These are phyloP conservation scores for Cerastis rubricosa DNA, from an alignment of 2,888 invertebrate species.

Conservation along the genomic window DNA sequence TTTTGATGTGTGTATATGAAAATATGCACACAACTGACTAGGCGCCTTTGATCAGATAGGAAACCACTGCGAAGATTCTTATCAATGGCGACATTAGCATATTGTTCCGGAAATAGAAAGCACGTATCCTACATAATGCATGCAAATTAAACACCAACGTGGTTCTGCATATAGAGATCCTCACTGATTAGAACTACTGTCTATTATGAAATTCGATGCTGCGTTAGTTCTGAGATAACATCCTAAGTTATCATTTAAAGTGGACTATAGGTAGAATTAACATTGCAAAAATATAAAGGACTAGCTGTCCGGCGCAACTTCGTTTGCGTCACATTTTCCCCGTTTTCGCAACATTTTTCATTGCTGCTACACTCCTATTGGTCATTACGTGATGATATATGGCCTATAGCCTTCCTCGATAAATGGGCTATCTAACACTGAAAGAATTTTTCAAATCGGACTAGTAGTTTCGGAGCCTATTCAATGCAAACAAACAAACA, in stretches of 20 bases:
- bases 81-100: constrained; percentile 41
- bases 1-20: too few relatives aligned
- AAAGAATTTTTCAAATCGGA: too few relatives aligned
- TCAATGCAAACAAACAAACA: too few relatives aligned
- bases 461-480: too few relatives aligned
- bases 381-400: too few relatives aligned
- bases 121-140: constrained; percentile 32
- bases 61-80: constrained; percentile 19
- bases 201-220: constrained; percentile 38
- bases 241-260: background rate
- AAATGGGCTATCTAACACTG: too few relatives aligned
- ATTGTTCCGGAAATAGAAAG: constrained; percentile 51
- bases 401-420: too few relatives aligned
- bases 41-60: constrained; percentile 14
- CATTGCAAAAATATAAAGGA: background rate
- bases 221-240: constrained; percentile 21
- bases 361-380: too few relatives aligned
- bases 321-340: too few relatives aligned
- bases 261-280: background rate
- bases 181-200: constrained; percentile 24
- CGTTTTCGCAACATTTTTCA: too few relatives aligned
- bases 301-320: too few relatives aligned
- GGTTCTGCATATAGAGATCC: constrained; percentile 31
- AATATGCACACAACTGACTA: background rate
- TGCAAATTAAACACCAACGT: constrained; percentile 41